Conservation (phyloP, 1,140 invertebrate species). For the Caenorhabditis brenneri region DNA sequence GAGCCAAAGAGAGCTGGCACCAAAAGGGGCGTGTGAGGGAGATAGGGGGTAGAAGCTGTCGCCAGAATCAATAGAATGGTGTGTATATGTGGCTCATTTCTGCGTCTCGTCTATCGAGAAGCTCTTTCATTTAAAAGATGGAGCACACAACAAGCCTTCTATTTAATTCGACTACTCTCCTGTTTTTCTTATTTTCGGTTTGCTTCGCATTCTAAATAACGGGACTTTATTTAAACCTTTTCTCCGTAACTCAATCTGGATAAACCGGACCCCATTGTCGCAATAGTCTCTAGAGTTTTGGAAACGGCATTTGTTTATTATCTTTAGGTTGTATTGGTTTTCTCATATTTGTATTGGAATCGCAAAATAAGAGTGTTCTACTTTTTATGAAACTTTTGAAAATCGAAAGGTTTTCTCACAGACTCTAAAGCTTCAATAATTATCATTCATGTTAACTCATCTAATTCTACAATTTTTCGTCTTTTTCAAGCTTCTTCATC, state of each 20-base stretch:
- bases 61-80: constrained; percentile 30
- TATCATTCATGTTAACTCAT: too few species aligned
- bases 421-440: too few species aligned
- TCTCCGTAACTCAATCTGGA: neutral
- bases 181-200: neutral
- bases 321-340: too few species aligned
- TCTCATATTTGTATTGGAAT: too few species aligned
- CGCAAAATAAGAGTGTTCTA: too few species aligned
- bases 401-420: too few species aligned
- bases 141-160: neutral
- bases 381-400: too few species aligned
- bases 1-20: neutral
- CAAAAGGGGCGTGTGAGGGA: constrained; percentile 10
- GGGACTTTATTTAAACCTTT: neutral
- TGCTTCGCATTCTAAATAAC: neutral
- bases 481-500: too few species aligned
- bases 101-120: constrained; percentile 5
- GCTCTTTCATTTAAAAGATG: neutral
- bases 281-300: too few species aligned
- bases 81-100: neutral
- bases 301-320: too few species aligned
- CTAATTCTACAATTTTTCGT: too few species aligned
- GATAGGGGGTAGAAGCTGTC: neutral
- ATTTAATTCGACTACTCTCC: neutral
- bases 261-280: too few species aligned